phyloP scores from a whole-genome alignment of 1,140 invertebrate genomes.

The Macrostomum lignano region DNA sequence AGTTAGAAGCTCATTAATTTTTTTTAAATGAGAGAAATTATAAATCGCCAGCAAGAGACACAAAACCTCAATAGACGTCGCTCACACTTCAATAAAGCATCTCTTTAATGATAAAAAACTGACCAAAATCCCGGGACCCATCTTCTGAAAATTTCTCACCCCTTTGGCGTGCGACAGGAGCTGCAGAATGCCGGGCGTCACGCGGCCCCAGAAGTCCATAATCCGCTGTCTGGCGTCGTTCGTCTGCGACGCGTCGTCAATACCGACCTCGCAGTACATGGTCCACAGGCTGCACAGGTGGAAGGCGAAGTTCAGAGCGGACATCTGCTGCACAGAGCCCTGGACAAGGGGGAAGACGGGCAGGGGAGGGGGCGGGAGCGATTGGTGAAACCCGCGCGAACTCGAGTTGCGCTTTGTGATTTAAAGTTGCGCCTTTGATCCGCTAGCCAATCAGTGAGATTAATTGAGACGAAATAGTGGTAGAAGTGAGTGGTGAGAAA shows the following conservation, averaged over 20 bases:
- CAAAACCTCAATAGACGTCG: no score
- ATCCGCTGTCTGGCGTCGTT: constrained; percentile 38
- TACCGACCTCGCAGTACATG: constrained; percentile 62
- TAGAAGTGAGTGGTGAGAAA: no score
- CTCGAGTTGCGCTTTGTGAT: no score
- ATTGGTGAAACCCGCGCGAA: no score
- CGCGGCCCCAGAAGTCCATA: constrained; percentile 93
- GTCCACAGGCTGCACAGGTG: constrained; percentile 62
- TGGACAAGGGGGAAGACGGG: constrained; percentile 14
- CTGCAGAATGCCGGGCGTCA: constrained; percentile 73
- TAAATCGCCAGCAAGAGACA: no score
- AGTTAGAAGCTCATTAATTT: no score
- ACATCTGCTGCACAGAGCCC: constrained; percentile 54
- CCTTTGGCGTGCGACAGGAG: constrained; percentile 72
- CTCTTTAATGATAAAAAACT: not conserved
- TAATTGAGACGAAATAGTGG: no score
- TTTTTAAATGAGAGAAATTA: no score
- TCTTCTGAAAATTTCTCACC: constrained; percentile 32
- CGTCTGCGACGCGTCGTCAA: constrained; percentile 35
- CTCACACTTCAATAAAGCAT: not conserved
- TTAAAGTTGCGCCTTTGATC: no score
- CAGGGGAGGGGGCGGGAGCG: not conserved
- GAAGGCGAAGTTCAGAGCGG: constrained; percentile 40
- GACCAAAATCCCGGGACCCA: not conserved
- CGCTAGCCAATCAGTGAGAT: no score